Conservation (phyloP, 2,113 vertebrate species). For the Oncorhynchus gorbuscha region DNA sequence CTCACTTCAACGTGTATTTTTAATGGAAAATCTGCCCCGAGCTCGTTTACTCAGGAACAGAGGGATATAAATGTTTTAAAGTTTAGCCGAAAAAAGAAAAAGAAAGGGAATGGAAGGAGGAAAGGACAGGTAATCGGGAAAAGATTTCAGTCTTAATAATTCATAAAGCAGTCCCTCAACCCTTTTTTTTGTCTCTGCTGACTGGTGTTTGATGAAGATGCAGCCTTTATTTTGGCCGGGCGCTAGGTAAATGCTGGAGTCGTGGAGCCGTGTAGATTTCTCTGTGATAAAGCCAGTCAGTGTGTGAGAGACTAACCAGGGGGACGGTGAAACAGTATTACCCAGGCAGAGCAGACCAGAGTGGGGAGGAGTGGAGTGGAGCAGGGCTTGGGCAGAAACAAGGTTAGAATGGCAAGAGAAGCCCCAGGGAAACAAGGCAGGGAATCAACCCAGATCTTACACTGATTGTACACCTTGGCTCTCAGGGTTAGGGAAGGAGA, state of each 20-base stretch:
- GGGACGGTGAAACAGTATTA: slow-evolving; percentile 50
- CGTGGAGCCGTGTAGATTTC: slow-evolving; percentile 52
- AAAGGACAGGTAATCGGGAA: slow-evolving; percentile 76
- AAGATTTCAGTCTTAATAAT: slow-evolving; percentile 88
- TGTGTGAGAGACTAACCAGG: slow-evolving; percentile 52
- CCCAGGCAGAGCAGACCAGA: slow-evolving; percentile 36
- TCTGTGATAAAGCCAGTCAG: slow-evolving; percentile 56
- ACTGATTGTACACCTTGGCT: slow-evolving; percentile 36
- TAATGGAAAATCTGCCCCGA: slow-evolving; percentile 80
- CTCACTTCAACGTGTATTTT: slow-evolving; percentile 75
- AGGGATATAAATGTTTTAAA: slow-evolving; percentile 84
- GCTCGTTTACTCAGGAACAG: slow-evolving; percentile 78
- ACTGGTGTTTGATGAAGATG: slow-evolving; percentile 83
- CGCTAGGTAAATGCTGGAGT: slow-evolving; percentile 61
- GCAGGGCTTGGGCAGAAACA: slow-evolving; percentile 52
- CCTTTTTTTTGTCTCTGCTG: slow-evolving; percentile 65
- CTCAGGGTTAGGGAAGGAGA: slow-evolving; percentile 31
- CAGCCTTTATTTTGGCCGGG: slow-evolving; percentile 67
- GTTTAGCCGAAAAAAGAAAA: slow-evolving; percentile 68
- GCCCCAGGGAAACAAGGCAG: slow-evolving; percentile 47
- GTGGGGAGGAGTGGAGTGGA: slow-evolving; percentile 7
- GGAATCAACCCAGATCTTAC: slow-evolving; percentile 40
- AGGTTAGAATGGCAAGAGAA: slow-evolving; percentile 56
- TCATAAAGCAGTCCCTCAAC: slow-evolving; percentile 78
- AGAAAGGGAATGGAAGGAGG: slow-evolving; percentile 66